phyloP scores from a whole-genome alignment of 92 coral and sea anemone species.

The Palythoa grandis region DNA sequence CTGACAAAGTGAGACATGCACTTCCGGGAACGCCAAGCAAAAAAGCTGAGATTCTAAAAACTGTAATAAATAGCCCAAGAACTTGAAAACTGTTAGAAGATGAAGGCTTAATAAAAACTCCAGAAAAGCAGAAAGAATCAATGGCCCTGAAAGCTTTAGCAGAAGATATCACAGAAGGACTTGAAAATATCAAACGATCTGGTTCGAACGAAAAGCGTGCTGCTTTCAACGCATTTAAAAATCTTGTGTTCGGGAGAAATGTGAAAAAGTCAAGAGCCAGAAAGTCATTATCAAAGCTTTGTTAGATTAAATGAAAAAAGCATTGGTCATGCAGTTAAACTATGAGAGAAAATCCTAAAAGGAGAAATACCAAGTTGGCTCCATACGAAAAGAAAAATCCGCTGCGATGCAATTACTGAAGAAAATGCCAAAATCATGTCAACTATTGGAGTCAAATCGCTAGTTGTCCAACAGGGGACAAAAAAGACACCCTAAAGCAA shows the following conservation, averaged over 20 bases:
- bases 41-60: background rate
- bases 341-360: background rate
- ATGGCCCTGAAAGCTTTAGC: background rate
- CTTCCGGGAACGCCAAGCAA: background rate
- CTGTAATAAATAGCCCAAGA: background rate
- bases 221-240: conserved; percentile 6
- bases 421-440: background rate
- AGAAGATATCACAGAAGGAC: background rate
- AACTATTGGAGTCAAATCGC: background rate
- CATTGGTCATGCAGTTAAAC: background rate
- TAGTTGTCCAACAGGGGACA: background rate
- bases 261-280: background rate
- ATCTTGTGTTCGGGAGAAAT: conserved; percentile 36
- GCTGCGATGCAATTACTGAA: background rate
- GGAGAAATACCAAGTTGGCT: background rate
- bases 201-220: background rate
- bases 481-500: background rate
- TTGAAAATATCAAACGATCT: conserved; percentile 2
- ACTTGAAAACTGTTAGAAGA: background rate
- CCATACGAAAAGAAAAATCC: background rate
- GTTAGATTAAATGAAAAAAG: background rate
- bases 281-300: background rate
- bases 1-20: background rate
- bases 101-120: background rate
- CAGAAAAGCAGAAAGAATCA: background rate